Conservation (phyloP, 2,797 vertebrate species). For the Amphiprion clarkii region DNA sequence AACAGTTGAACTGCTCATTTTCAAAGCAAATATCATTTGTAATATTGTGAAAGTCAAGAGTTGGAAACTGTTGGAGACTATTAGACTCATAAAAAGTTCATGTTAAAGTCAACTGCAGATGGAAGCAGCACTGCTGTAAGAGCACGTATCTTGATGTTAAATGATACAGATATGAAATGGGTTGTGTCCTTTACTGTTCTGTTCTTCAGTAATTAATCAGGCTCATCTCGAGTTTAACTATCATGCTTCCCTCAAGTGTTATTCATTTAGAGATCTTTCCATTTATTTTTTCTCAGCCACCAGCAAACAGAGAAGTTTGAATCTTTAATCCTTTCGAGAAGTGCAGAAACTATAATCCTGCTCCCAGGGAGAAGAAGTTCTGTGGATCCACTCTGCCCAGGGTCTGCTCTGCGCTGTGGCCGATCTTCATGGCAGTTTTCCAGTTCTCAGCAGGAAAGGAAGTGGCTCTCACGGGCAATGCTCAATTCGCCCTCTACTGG, state of each 20-base stretch:
- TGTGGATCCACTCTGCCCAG: constrained; percentile 72
- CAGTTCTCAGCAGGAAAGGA: constrained; percentile 86
- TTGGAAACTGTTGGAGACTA: constrained; percentile 32
- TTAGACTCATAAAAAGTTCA: constrained; percentile 26
- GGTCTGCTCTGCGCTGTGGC: constrained; percentile 64
- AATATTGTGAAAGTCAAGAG: constrained; percentile 24
- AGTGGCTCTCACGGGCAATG: constrained; percentile 78
- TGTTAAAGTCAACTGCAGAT: constrained; percentile 39
- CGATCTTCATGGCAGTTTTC: constrained; percentile 76
- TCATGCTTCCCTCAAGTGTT: background rate
- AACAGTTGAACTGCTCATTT: constrained; percentile 7
- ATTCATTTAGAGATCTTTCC: constrained; percentile 10
- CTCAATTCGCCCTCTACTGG: constrained; percentile 86
- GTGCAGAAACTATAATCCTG: constrained; percentile 14
- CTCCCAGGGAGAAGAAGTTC: constrained; percentile 55
- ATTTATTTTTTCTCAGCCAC: constrained; percentile 5
- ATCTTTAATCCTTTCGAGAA: constrained; percentile 10
- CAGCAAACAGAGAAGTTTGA: background rate
- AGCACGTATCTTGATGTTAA: constrained; percentile 1
- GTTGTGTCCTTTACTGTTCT: background rate
- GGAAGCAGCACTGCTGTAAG: constrained; percentile 31
- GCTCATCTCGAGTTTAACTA: background rate
- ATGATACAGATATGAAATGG: constrained; percentile 16
- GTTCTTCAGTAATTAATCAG: background rate
- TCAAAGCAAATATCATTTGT: constrained; percentile 33